phyloP scores from a whole-genome alignment of 2,113 vertebrate genomes.

The Anhinga rufa region DNA sequence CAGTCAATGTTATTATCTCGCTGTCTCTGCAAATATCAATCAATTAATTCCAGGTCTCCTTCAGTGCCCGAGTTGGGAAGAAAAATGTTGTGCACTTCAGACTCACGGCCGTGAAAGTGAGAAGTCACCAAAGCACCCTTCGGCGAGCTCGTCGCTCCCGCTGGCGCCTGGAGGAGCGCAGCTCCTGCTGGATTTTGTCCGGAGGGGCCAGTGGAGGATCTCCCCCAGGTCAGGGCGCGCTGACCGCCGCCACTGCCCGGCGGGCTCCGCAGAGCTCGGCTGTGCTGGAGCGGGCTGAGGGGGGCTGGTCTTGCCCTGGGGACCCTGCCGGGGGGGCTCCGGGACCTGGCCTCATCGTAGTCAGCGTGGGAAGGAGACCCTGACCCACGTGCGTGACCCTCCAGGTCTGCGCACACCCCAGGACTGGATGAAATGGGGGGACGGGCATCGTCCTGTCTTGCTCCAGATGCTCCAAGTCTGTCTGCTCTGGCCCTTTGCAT shows the following conservation, averaged over 20 bases:
- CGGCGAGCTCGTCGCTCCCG: too few relatives aligned
- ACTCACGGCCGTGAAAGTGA: background rate
- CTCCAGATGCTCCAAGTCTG: background rate
- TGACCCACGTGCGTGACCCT: background rate
- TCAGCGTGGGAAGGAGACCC: background rate
- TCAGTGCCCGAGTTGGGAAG: background rate
- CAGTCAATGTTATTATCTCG: background rate
- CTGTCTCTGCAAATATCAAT: background rate
- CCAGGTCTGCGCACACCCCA: background rate
- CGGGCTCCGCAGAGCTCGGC: background rate
- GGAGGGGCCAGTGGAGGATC: background rate
- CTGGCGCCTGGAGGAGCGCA: rapidly evolving
- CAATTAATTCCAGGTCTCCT: background rate
- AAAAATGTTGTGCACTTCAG: background rate
- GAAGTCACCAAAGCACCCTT: background rate
- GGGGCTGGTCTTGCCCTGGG: background rate
- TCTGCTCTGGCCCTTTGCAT: background rate
- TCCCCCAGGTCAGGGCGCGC: background rate
- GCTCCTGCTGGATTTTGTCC: background rate
- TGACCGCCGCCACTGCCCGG: background rate
- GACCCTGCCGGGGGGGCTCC: background rate
- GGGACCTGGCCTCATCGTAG: background rate
- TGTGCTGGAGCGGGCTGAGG: background rate
- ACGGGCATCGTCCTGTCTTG: background rate
- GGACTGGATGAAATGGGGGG: background rate